phyloP scores from a whole-genome alignment of 1,140 invertebrate genomes.

The Nephotettix cincticeps region DNA sequence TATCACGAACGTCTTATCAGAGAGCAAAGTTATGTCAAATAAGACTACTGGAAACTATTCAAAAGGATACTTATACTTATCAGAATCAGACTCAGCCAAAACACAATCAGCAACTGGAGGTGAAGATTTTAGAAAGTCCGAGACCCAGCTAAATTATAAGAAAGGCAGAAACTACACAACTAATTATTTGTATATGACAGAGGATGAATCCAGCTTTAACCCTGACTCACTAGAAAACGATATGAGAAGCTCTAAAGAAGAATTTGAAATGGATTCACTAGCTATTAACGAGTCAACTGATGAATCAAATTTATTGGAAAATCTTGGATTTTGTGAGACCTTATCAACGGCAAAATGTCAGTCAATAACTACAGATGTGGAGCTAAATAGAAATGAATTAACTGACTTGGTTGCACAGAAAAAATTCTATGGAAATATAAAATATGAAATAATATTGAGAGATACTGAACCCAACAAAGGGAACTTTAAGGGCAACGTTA shows the following conservation, averaged over 20 bases:
- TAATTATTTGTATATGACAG: conserved; percentile 14
- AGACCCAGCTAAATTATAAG: background rate
- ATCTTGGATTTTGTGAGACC: conserved; percentile 26
- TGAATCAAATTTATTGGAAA: conserved; percentile 20
- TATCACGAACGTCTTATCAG: too few relatives aligned
- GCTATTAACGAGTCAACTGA: conserved; percentile 18
- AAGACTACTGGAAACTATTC: too few relatives aligned
- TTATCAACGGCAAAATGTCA: background rate
- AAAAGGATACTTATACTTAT: background rate
- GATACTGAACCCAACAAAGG: background rate
- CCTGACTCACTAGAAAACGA: conserved; percentile 2
- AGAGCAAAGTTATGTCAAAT: too few relatives aligned
- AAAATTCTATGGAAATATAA: conserved; percentile 29
- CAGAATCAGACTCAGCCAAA: background rate
- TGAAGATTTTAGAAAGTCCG: background rate
- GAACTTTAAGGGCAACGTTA: conserved; percentile 24
- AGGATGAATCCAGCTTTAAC: conserved; percentile 8
- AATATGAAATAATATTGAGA: conserved; percentile 24
- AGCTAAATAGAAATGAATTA: conserved; percentile 4
- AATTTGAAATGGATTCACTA: conserved; percentile 25
- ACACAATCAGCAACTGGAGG: background rate
- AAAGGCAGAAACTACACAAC: background rate
- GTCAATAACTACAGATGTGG: background rate
- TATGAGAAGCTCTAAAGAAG: background rate
- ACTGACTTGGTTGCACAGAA: conserved; percentile 2